Evolutionary conservation across 2,113 vertebrate species (phyloP), one percentile per base, ranked within the genome.

Genomic region (Eonycteris spelaea): DNA sequence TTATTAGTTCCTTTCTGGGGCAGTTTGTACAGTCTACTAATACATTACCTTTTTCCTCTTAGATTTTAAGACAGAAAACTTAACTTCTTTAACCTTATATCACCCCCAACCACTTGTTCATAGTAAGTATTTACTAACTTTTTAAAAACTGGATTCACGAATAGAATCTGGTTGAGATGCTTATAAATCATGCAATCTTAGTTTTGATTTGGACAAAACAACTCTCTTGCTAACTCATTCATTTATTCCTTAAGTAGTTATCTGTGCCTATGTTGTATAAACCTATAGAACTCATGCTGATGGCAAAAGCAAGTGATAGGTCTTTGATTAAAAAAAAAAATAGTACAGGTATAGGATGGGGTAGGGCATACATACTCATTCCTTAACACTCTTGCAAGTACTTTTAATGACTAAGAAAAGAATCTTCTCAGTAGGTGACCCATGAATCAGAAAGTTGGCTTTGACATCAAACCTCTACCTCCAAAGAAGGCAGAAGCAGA

Each of bases 151-250:
- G n/a, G 71, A 70, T 92, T 95, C 24, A 84, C 16, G 65, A 43
- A 77, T 13, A 61, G 7, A 15, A 85, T 38, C 24, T 80, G 26
- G 48, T 67, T 51, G 12, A 57, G 24, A 79, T 78, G 28, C n/a
- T 90, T 95, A 65, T 74, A 83, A 73, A 33, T 70, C 40, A 83
- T 24, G 28, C 6, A 61, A 53, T 82, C 22, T 85, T 95, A 80
- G 61, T 30, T 43, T 91, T 91, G 33, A 80, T 57, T 93, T 85
- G 28, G 30, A 85, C 35, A 90, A 94, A 94, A 82, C 40, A 77
- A 68, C 26, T 63, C 53, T 75, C 0, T 13, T 53, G 6, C 30
- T 80, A 51, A 16, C 1, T 77, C 6, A 4, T 28, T 61, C 6
- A 80, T 55, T 82, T 93, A 77, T 80, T 86, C 21, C 33, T 95